Conservation (phyloP, 2,797 vertebrate genomes). For the Characodon lateralis region DNA sequence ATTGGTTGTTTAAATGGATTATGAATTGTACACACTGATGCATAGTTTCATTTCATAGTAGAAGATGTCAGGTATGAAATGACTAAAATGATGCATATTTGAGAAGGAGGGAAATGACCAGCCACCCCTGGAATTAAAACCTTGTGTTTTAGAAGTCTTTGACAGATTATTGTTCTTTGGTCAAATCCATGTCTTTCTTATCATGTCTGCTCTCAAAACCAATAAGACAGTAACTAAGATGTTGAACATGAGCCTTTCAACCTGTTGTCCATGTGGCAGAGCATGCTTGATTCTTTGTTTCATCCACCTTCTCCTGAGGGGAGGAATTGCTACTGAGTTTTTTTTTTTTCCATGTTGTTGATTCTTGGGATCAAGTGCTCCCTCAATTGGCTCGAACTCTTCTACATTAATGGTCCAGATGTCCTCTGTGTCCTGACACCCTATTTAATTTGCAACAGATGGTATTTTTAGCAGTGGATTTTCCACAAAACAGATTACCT, state of each 20-base stretch:
- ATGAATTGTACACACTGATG: neutral
- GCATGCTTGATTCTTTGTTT: neutral
- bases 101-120: neutral
- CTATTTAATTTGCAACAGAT: conserved; percentile 63
- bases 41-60: neutral
- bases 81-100: neutral
- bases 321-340: conserved; percentile 20
- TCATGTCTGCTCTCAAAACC: neutral
- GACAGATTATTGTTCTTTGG: neutral
- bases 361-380: conserved; percentile 33
- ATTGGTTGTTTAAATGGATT: neutral
- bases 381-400: conserved; percentile 40
- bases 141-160: neutral
- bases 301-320: neutral
- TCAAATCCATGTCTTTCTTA: neutral
- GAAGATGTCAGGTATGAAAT: neutral
- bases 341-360: conserved; percentile 26
- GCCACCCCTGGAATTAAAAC: neutral
- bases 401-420: conserved; percentile 53
- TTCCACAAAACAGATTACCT: conserved; percentile 62
- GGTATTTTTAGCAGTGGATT: conserved; percentile 55
- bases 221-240: neutral
- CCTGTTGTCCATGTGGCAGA: neutral
- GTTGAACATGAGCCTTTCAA: neutral
- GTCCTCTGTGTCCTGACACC: conserved; percentile 58